Evolutionary conservation across 2,888 invertebrate genomes (phyloP), one percentile per base, ranked within the genome.

Genomic region (Ormyrus rosae): DNA sequence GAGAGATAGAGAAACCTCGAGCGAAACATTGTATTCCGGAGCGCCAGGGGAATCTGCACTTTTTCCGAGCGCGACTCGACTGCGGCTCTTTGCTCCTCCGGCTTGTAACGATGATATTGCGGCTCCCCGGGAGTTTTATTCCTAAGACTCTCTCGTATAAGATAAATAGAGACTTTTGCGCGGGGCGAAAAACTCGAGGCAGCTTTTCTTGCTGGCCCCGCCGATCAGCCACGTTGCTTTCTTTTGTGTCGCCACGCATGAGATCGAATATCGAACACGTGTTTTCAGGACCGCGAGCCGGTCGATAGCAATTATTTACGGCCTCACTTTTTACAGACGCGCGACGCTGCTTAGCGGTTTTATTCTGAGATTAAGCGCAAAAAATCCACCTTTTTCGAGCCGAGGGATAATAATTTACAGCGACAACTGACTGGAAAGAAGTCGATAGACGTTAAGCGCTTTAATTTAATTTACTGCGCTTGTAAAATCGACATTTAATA

Each of bases 231-330:
- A 4, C 34, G 34, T 34, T 34, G 34, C 34, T 34, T 34, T 34
- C 34, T 34, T 34, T 34, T 34, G 34, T 0, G 34, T n/a, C 13
- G n/a, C 46, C 8, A 19, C n/a, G 65, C 58, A 70, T 50, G 72
- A 51, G 78, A 78, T 72, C 45, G 53, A 34, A 19, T 79, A 79
- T 79, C 73, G 63, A 56, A 73, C 73, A 64, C 69, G 72, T 68
- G 79, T 79, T 74, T 79, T 58, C 69, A 78, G 63, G 11, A 68
- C 53, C 46, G 9, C 19, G n/a, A 51, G 34, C 50, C 64, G 55
- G 11, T 69, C 53, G 68, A 79, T 74, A 73, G 73, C 73, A 69
- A 78, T 74, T 75, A 78, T 78, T 78, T 73, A 78, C 68, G 61
- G 64, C 53, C 61, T 13, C n/a, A 4, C n/a, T 67, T 75, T 51